Percentiles rank a stretch among this genome's conserved stretches.
Conservation (phyloP, 2,113 vertebrate species). For the Psammodynastes pulverulentus region DNA sequence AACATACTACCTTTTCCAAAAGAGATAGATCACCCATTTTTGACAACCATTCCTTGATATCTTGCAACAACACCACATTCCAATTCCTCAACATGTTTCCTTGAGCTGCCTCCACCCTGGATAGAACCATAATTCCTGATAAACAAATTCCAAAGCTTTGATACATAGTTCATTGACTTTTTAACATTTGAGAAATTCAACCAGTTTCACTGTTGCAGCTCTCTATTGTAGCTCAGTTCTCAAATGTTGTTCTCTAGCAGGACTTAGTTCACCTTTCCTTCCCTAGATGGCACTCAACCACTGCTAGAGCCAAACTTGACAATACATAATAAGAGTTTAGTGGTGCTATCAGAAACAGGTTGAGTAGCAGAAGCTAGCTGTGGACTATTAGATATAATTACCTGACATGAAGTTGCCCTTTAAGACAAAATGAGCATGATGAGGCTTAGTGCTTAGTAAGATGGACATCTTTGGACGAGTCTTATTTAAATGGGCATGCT, state of each 20-base stretch:
- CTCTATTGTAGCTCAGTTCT: neutral
- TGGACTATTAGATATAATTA: neutral
- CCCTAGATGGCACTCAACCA: neutral
- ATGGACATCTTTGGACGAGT: neutral
- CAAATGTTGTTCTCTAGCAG: neutral
- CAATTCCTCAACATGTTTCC: neutral
- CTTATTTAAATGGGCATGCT: neutral
- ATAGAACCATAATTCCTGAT: neutral
- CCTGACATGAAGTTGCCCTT: neutral
- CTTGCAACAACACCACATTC: neutral
- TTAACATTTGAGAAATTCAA: neutral
- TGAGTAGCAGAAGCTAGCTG: neutral
- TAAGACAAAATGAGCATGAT: neutral
- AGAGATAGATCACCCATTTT: neutral
- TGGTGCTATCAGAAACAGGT: neutral
- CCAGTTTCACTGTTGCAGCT: neutral
- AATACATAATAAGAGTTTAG: neutral
- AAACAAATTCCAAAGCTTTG: neutral
- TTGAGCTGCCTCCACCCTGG: neutral
- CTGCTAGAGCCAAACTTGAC: neutral
- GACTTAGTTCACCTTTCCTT: neutral
- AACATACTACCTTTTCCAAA: neutral
- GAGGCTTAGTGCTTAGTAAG: neutral
- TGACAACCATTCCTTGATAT: neutral
- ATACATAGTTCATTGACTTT: neutral